These are phyloP conservation scores for Athene noctua DNA, from an alignment of 2,113 vertebrate species.

Conservation along the genomic window DNA sequence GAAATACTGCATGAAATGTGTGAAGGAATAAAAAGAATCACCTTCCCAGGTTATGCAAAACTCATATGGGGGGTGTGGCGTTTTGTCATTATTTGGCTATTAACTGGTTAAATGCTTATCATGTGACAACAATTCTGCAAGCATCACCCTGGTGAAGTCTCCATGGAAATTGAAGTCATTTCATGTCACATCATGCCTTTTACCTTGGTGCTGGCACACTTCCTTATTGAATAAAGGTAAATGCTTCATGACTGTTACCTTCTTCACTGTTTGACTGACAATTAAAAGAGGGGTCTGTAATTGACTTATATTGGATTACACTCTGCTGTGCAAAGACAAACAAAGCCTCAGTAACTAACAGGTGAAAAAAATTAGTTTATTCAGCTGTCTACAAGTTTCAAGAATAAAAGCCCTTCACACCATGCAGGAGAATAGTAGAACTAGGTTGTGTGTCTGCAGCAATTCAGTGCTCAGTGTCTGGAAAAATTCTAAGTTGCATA, in stretches of 20 bases:
- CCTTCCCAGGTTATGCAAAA: not conserved
- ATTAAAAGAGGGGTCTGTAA: slow-evolving; percentile 36
- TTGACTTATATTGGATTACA: slow-evolving; percentile 17
- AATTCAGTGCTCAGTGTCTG: not conserved
- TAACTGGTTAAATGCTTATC: not conserved
- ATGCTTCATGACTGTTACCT: not conserved
- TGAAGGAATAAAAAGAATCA: not conserved
- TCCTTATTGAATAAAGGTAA: not conserved
- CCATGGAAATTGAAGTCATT: not conserved
- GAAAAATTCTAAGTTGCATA: not conserved
- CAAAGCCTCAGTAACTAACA: not conserved
- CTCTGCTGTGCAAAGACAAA: slow-evolving; percentile 27
- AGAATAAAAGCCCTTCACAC: slow-evolving; percentile 19
- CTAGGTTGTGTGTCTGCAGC: not conserved
- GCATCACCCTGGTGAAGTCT: not conserved
- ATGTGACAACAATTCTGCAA: not conserved
- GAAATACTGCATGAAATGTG: not conserved
- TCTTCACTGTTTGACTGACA: slow-evolving; percentile 17
- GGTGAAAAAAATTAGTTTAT: not conserved
- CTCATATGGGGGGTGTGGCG: not conserved
- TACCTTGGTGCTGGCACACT: not conserved
- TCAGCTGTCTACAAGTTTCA: not conserved
- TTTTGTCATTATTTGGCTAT: not conserved
- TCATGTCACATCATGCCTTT: not conserved
- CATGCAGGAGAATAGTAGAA: not conserved